Base-by-base conservation (phyloP, 2,113 vertebrate genomes). In the Balaeniceps rex region DNA sequence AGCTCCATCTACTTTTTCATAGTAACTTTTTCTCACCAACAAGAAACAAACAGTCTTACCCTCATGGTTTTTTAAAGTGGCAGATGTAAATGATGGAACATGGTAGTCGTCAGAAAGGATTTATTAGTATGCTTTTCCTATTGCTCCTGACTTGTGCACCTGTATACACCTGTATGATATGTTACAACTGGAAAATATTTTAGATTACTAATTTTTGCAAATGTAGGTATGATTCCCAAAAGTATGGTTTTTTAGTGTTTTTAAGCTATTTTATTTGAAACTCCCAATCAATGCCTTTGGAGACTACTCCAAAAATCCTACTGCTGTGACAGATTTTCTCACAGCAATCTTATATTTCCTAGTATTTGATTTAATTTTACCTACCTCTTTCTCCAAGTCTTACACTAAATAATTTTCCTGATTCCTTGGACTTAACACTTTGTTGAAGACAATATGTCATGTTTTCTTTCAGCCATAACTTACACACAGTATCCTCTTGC, bases 81-180 rank as follows among this genome's bases (percentile, higher is more conserved):
- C 22, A 81, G 46, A 61, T 44, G 13, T 28, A 55, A 77, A 71
- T 19, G 6, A 40, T 31, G 14, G 26, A 74, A 70, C 40, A 77
- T 14, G 26, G 12, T 7, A 70, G 21, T 16, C 3, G 0, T 46
- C 58, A 72, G 25, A 88, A 90, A 69, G 9, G 21, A 31, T 80
- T 69, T 87, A 38, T 74, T 38, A 31, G 21, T 29, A 15, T 47
- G 26, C 4, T 83, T 86, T 83, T 80, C 19, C 14, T 65, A 8
- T 40, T 44, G 14, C 19, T 88, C 17, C 25, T 70, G 22, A n/a
- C 9, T 83, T 68, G 34, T 85, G 12, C 17, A 47, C 10, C 15
- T 51, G 7, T 44, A 47, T 52, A 14, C 0, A 0, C 9, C 6
- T 29, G 4, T 25, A 63, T 34, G 31, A n/a, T 29, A n/a, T 31